Conservation (phyloP, 2,797 vertebrate genomes). For the Chaenodraco wilsoni region DNA sequence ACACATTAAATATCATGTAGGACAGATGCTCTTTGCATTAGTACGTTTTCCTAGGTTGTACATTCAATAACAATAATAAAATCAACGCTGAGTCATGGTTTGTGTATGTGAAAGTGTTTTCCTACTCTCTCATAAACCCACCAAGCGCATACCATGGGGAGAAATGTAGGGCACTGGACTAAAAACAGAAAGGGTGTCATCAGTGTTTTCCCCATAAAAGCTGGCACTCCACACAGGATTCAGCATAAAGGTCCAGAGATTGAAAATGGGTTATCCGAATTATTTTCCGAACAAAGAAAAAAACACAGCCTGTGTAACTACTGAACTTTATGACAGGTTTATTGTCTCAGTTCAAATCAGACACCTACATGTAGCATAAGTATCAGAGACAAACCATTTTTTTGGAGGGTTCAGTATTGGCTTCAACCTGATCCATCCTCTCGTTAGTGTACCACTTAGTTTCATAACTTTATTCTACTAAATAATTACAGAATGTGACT, state of each 20-base stretch:
- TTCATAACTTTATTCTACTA: not conserved
- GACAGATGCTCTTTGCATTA: not conserved
- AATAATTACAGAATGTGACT: not conserved
- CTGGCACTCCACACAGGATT: not conserved
- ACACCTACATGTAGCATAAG: not conserved
- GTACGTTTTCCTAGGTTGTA: not conserved
- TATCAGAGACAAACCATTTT: not conserved
- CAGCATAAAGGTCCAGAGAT: not conserved
- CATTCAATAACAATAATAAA: not conserved
- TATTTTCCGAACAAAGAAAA: not conserved
- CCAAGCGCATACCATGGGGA: conserved; percentile 9
- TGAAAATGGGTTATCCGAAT: no score
- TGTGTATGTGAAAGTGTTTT: not conserved
- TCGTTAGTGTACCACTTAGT: not conserved
- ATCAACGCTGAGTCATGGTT: not conserved
- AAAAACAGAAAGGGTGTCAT: conserved; percentile 54
- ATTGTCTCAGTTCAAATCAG: not conserved
- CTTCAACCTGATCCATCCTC: not conserved
- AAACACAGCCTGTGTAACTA: no score
- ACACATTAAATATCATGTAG: no score
- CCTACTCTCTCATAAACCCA: not conserved
- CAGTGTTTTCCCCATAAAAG: conserved; percentile 16
- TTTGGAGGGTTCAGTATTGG: not conserved
- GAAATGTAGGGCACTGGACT: conserved; percentile 39
- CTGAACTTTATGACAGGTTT: not conserved